Base-by-base conservation (phyloP, 2,888 invertebrate genomes). In the Synanthedon formicaeformis region DNA sequence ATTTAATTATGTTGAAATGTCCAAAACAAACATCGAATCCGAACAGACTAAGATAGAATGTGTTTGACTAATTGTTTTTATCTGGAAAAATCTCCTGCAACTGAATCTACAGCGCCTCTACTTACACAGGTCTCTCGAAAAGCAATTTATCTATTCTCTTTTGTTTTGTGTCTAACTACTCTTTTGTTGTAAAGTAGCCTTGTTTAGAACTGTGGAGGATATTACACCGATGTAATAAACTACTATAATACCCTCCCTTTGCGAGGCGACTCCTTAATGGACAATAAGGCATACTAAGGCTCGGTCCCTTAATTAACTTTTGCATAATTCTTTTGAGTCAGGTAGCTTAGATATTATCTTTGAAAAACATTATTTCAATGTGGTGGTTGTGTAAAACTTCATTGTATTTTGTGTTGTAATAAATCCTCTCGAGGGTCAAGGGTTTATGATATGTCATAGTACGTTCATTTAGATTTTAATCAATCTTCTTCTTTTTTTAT, bases 1-100 rank as follows among this genome's bases (percentile, higher is more conserved):
- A 60, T 57, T 55, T 57, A 57, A 57, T 58, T 54, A 53, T 56
- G 54, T 57, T 58, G 52, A 56, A 56, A 57, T 57, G 56, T 34
- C 34, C 8, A 34, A 34, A 34, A 34, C 34, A 34, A 34, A 34
- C 34, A 34, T 34, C 34, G 34, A 34, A 34, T 34, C 10, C 8
- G 34, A 34, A 34, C 34, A 2, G 34, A 34, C 10, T 34, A 8
- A 6, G 27, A 27, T 8, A 34, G 34, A 34, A 34, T 10, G 10
- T 34, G 34, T 34, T 23, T 23, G 23, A 23, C 23, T 23, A 23
- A 23, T 4, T 23, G 23, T 23, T 10, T 34, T 34, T 34, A 34
- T 34, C 8, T 34, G 8, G 34, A 34, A 34, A 34, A 34, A 34
- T 10, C 34, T 34, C 10, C 6, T 27, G 27, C 51, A 52, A n/a